Evolutionary conservation across 2,888 invertebrate genomes (phyloP).

Genomic region (Trichopoda pennipes): DNA sequence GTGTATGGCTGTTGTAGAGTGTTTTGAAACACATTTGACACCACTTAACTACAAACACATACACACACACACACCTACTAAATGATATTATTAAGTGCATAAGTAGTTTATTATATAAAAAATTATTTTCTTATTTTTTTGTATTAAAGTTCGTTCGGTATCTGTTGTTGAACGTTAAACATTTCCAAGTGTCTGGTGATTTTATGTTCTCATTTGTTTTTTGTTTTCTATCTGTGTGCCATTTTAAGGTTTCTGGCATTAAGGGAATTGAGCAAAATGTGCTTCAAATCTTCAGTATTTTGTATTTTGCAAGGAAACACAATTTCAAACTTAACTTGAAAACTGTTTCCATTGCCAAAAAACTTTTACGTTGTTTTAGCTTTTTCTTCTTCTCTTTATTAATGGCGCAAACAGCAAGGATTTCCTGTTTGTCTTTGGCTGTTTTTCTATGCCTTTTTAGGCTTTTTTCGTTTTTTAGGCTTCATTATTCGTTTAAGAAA

Average conservation of each 20-base stretch:
- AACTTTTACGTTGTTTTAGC: constrained; percentile 8
- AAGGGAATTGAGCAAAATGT: constrained; percentile 55
- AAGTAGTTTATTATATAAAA: neutral
- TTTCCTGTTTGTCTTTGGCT: constrained; percentile 7
- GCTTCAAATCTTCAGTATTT: constrained; percentile 30
- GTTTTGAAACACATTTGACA: constrained; percentile 50
- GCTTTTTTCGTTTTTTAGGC: neutral
- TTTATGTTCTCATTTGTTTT: neutral
- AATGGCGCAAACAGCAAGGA: constrained; percentile 36
- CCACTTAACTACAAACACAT: constrained; percentile 37
- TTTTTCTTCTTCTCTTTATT: constrained; percentile 7
- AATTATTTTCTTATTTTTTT: neutral
- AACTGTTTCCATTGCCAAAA: constrained; percentile 49
- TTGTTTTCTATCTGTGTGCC: constrained; percentile 22
- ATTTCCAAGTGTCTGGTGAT: constrained; percentile 23
- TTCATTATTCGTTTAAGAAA: neutral
- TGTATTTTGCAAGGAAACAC: constrained; percentile 10
- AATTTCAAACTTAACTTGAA: constrained; percentile 26
- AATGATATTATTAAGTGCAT: neutral
- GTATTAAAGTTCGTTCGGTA: constrained; percentile 9
- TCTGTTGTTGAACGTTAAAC: constrained; percentile 34
- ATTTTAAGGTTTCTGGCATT: constrained; percentile 41
- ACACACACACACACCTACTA: neutral
- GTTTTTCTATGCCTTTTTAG: constrained; percentile 18
- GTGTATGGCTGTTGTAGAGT: constrained; percentile 21